phyloP scores from a whole-genome alignment of 2,113 vertebrate genomes.

The Brienomyrus longianalis region DNA sequence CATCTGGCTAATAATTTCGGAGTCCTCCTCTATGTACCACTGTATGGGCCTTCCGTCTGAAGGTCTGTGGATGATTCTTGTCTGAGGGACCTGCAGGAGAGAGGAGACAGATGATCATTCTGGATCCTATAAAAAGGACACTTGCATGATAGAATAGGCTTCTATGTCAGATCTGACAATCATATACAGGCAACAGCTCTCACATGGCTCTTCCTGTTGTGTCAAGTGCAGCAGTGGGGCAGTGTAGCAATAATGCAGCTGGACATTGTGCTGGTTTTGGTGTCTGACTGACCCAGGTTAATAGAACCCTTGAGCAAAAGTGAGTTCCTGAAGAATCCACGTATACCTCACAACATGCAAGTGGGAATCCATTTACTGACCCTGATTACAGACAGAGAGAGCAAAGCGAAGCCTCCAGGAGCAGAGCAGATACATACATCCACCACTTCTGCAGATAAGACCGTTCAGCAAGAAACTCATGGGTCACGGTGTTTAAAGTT shows the following conservation, averaged over 20 bases:
- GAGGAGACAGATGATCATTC: background rate
- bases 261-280: background rate
- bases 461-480: background rate
- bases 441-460: background rate
- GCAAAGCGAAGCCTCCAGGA: background rate
- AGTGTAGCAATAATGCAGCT: background rate
- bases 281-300: background rate
- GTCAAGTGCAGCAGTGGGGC: too few relatives aligned
- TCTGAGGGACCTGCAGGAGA: conserved; percentile 52
- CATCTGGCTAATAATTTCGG: conserved; percentile 71
- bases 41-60: conserved; percentile 54
- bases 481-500: background rate
- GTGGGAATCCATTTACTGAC: background rate
- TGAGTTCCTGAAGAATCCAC: background rate
- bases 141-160: background rate
- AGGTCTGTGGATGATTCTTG: conserved; percentile 51
- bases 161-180: background rate
- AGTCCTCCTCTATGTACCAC: conserved; percentile 64
- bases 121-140: conserved; percentile 3
- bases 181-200: background rate
- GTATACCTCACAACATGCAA: background rate
- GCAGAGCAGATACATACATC: background rate
- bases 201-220: background rate
- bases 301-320: background rate
- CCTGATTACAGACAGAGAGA: background rate